Conservation (phyloP, 35 echinoderm and acorn worm species). For the Heliocidaris tuberculata region DNA sequence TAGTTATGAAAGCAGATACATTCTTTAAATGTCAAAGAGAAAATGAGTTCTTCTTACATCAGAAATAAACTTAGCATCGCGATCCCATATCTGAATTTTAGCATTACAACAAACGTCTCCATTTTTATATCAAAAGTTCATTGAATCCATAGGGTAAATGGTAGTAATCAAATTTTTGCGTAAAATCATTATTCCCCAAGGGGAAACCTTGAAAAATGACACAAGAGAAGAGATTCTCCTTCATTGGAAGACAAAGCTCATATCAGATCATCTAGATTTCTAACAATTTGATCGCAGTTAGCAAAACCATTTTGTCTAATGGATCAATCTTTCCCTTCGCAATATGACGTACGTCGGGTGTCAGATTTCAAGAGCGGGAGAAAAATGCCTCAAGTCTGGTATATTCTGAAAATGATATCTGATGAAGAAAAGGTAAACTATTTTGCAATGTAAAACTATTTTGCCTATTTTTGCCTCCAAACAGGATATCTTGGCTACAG, state of each 20-base stretch:
- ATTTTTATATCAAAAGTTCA: not conserved
- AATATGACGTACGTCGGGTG: not conserved
- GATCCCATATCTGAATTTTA: not conserved
- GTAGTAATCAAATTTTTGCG: not conserved
- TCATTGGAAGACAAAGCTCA: not conserved
- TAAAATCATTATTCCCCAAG: not conserved
- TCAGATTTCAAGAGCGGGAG: not conserved
- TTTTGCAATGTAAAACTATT: not conserved
- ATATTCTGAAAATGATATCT: not conserved
- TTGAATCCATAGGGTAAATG: not conserved
- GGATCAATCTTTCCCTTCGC: not conserved
- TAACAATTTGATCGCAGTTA: not conserved
- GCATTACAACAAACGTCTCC: not conserved
- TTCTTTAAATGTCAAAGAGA: too few relatives aligned
- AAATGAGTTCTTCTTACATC: too few relatives aligned
- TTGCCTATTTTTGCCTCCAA: not conserved
- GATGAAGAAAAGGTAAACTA: not conserved
- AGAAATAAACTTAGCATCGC: too few relatives aligned
- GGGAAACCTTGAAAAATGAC: not conserved
- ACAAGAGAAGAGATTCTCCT: not conserved
- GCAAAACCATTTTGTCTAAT: not conserved
- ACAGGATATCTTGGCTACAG: not conserved
- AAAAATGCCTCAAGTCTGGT: not conserved
- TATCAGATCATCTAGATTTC: not conserved
- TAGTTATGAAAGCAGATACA: too few relatives aligned